These are phyloP conservation scores for Misgurnus mizolepis DNA, from an alignment of 2,113 vertebrate genomes.

Conservation along the genomic window DNA sequence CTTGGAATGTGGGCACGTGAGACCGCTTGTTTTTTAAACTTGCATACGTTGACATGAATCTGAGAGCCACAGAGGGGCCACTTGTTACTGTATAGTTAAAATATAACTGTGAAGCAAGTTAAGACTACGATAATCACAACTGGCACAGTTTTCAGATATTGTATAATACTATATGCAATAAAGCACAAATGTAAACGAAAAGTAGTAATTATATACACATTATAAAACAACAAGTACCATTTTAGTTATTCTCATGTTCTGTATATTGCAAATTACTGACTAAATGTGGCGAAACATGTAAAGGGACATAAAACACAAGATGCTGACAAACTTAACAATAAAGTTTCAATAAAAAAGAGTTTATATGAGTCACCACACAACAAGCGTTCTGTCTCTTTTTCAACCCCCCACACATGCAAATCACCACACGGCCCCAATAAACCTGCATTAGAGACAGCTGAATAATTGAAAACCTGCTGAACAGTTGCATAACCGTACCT, in stretches of 20 bases:
- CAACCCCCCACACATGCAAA: background rate
- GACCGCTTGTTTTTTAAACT: conserved; percentile 2
- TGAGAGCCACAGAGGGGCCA: background rate
- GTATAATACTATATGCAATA: no score
- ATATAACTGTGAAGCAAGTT: background rate
- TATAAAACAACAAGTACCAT: no score
- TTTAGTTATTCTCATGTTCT: background rate
- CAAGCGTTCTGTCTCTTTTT: background rate
- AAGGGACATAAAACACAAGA: background rate
- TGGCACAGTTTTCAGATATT: no score
- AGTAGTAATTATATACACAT: no score
- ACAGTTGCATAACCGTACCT: background rate
- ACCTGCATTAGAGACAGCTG: background rate
- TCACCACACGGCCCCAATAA: background rate
- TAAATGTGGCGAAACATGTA: background rate
- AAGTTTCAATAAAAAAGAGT: background rate
- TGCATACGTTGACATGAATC: background rate
- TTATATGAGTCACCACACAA: background rate
- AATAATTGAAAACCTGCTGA: background rate
- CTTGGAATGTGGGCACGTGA: conserved; percentile 13
- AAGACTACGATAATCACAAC: background rate
- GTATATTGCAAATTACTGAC: background rate
- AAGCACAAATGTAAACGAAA: no score
- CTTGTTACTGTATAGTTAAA: background rate
- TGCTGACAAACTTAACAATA: background rate